phyloP scores from a whole-genome alignment of 2,113 vertebrate genomes.

The Chlorodrepanis virens region DNA sequence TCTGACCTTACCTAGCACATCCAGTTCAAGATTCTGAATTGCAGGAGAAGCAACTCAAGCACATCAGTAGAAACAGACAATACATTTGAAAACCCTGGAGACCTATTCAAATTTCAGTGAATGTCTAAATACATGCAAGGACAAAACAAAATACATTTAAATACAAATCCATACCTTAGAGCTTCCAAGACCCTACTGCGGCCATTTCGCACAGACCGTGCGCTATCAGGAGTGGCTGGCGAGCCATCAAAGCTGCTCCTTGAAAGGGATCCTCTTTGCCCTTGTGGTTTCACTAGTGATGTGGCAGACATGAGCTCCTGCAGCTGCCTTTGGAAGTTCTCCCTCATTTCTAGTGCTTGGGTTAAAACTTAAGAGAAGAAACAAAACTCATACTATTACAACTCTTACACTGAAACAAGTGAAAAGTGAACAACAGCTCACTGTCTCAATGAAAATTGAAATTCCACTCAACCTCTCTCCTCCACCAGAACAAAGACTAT shows the following conservation, averaged over 20 bases:
- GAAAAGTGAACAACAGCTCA: not conserved
- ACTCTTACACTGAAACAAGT: not conserved
- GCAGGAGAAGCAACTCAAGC: not conserved
- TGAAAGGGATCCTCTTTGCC: constrained; percentile 76
- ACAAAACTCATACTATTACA: not conserved
- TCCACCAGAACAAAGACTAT: not conserved
- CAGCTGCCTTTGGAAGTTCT: constrained; percentile 90
- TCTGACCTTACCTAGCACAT: not conserved
- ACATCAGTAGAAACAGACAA: not conserved
- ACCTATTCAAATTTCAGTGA: not conserved
- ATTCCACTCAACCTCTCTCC: not conserved
- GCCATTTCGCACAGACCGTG: constrained; percentile 73
- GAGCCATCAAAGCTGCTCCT: constrained; percentile 74
- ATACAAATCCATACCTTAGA: constrained; percentile 76
- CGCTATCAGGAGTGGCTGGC: constrained; percentile 79
- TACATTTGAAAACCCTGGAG: not conserved
- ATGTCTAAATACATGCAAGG: not conserved
- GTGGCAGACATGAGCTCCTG: constrained; percentile 98
- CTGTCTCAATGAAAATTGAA: not conserved
- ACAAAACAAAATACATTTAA: not conserved
- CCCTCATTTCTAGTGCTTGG: constrained; percentile 92
- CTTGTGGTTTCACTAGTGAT: constrained; percentile 77
- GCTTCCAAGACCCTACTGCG: constrained; percentile 88
- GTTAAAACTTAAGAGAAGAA: constrained; percentile 72
- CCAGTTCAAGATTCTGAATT: not conserved